Evolutionary conservation across 2,888 invertebrate genomes (phyloP).

Genomic region (Pseudoips prasinana): DNA sequence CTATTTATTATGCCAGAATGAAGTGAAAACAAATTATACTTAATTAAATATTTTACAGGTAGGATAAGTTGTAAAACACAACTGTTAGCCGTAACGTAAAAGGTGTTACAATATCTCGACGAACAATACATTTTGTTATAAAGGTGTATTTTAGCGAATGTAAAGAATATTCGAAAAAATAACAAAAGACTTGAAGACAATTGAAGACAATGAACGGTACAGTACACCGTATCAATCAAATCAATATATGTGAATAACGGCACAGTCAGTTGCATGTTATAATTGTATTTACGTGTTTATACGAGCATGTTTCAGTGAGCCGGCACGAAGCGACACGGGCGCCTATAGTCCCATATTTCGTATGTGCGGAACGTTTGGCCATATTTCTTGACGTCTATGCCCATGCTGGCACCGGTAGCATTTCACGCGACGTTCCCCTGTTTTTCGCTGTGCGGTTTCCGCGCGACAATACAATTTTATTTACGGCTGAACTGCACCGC

Average conservation of each 20-base stretch:
- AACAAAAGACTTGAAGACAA: too few relatives aligned
- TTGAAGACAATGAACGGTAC: too few relatives aligned
- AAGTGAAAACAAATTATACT: too few relatives aligned
- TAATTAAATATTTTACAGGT: too few relatives aligned
- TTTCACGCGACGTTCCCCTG: conserved; percentile 71
- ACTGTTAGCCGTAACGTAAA: too few relatives aligned
- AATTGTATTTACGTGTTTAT: conserved; percentile 25
- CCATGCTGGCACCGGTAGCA: conserved; percentile 60
- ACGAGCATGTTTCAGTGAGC: conserved; percentile 21
- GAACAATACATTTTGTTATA: too few relatives aligned
- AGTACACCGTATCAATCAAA: too few relatives aligned
- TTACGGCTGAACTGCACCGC: conserved; percentile 58
- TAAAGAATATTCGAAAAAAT: too few relatives aligned
- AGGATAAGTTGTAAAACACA: too few relatives aligned
- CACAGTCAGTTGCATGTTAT: conserved; percentile 16
- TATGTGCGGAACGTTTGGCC: conserved; percentile 58
- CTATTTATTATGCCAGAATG: too few relatives aligned
- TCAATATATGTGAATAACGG: conserved; percentile 21
- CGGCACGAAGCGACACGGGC: conserved; percentile 56
- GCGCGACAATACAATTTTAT: conserved; percentile 68
- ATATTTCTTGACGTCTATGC: conserved; percentile 68
- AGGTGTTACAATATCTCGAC: too few relatives aligned
- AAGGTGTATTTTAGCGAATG: too few relatives aligned
- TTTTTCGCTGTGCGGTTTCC: conserved; percentile 73
- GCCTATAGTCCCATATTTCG: conserved; percentile 56